Percentiles rank a stretch among this genome's conserved stretches.
Conservation (phyloP, 2,797 vertebrate species). For the Erithacus rubecula region DNA sequence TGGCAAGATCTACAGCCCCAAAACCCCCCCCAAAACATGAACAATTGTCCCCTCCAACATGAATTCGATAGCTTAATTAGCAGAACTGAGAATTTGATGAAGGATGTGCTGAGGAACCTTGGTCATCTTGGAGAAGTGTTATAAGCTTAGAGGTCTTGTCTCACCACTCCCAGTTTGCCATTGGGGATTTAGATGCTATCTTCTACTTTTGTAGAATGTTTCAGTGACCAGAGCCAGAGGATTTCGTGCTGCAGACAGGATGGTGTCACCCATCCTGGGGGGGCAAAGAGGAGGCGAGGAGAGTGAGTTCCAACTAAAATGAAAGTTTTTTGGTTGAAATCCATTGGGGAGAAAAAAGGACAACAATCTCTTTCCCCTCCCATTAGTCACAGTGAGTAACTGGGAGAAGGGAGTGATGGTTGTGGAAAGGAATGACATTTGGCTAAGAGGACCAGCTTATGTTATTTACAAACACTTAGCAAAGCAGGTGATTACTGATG, state of each 20-base stretch:
- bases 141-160: not conserved
- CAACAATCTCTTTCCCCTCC: not conserved
- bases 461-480: conserved; percentile 47
- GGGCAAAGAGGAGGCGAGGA: not conserved
- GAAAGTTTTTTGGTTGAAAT: not conserved
- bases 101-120: not conserved
- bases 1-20: conserved; percentile 27
- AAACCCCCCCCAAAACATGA: conserved; percentile 38
- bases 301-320: not conserved
- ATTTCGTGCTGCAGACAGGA: not conserved
- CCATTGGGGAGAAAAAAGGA: not conserved
- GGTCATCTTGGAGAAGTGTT: not conserved
- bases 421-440: conserved; percentile 49
- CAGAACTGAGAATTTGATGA: not conserved
- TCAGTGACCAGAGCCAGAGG: not conserved
- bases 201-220: not conserved
- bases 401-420: conserved; percentile 33
- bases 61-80: conserved; percentile 23
- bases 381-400: conserved; percentile 54
- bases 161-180: not conserved
- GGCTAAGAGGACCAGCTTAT: not conserved
- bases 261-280: not conserved
- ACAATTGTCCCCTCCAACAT: not conserved
- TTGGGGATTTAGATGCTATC: not conserved
- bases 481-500: conserved; percentile 60